Base-by-base conservation (phyloP, 2,113 vertebrate genomes). In the Pavo muticus region DNA sequence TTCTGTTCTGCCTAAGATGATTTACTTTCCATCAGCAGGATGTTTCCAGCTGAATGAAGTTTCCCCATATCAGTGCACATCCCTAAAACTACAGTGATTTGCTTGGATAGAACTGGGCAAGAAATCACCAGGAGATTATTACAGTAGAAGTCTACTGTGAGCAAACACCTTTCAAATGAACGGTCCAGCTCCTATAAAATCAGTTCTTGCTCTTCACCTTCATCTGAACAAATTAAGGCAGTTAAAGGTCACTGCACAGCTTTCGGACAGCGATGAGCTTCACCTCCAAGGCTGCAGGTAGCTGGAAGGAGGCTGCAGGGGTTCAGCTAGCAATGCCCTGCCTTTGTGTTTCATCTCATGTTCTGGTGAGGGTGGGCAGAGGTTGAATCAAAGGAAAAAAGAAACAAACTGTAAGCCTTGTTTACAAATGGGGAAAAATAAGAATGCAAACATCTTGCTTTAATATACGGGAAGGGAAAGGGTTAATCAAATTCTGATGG, bases 1-100 rank as follows among this genome's bases (percentile, higher is more conserved):
- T 93, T 75, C 87, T 93, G 90, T 87, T 94, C 91, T 87, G 95
- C 87, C 84, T 89, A 42, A 75, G 68, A 81, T 93, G 88, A 95
- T 85, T 93, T 85, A 85, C 40, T 87, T 87, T 76, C 93, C 91
- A 83, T 91, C 93, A 93, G 75, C 67, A 57, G 57, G 74, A 72
- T 13, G 71, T 65, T 96, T 91, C 90, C 78, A 94, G 91, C 74
- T 82, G 91, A 90, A 95, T 24, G 47, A 81, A 87, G 70, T 71
- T 82, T 92, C 79, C 84, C 71, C 60, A 2, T 93, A 82, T 73
- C 91, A 76, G 29, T 52, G 75, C 78, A 76, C 88, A 89, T 52
- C 77, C 54, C 74, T 56, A 56, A 91, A 91, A 91, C 91, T 75
- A 91, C 73, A 81, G 86, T 8, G 54, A 82, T 79, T 52, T 92